phyloP scores from a whole-genome alignment of 2,797 vertebrate species.

The Danio tinwini region DNA sequence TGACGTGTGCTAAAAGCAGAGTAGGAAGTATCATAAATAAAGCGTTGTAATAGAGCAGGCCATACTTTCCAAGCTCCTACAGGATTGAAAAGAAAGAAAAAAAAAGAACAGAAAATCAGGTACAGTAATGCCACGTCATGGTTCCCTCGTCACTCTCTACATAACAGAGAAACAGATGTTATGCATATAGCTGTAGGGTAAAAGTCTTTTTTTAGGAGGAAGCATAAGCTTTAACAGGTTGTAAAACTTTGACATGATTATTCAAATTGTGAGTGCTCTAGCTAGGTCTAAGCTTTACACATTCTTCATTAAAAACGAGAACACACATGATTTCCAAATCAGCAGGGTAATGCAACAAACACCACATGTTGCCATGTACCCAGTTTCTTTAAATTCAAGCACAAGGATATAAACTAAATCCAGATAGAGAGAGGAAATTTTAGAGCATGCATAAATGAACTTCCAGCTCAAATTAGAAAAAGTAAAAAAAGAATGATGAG shows the following conservation, averaged over 20 bases:
- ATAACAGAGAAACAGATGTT: slow-evolving; percentile 55
- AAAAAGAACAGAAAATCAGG: background rate
- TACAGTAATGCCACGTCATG: slow-evolving; percentile 26
- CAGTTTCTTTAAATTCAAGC: background rate
- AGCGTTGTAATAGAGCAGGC: slow-evolving; percentile 87
- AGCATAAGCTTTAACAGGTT: background rate
- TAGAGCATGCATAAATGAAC: background rate
- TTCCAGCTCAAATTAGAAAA: background rate
- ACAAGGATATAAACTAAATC: slow-evolving; percentile 3
- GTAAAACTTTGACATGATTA: background rate
- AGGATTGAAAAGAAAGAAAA: slow-evolving; percentile 18
- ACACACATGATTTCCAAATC: slow-evolving; percentile 1
- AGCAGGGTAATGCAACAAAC: slow-evolving; percentile 7
- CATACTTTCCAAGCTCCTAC: slow-evolving; percentile 87
- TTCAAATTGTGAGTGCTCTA: background rate
- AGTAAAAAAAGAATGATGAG: background rate
- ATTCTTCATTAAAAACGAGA: slow-evolving; percentile 8
- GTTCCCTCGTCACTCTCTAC: slow-evolving; percentile 12
- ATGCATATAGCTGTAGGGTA: slow-evolving; percentile 9
- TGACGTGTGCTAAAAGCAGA: slow-evolving; percentile 80
- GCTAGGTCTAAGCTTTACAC: background rate
- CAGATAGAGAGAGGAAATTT: background rate
- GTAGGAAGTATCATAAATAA: slow-evolving; percentile 88
- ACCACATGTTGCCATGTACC: background rate
- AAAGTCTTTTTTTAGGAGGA: background rate